Conservation (phyloP, 2,113 vertebrate species). For the Danionella cerebrum region DNA sequence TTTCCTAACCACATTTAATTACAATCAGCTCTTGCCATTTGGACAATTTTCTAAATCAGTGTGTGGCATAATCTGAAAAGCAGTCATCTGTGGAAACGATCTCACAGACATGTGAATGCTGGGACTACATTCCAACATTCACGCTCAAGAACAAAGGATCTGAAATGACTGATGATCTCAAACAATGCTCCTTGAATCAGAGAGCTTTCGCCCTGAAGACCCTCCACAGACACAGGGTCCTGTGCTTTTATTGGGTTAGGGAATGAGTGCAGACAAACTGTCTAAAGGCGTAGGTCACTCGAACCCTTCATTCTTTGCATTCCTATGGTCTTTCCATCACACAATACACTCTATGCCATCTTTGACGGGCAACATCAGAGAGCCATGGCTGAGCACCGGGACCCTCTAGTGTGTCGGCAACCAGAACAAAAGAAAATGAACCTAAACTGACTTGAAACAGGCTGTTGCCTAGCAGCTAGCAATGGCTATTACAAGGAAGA, state of each 20-base stretch:
- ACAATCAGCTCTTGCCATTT: too few species aligned
- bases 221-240: not conserved
- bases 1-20: too few species aligned
- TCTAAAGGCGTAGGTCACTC: conserved; percentile 18
- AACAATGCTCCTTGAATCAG: conserved; percentile 6
- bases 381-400: not conserved
- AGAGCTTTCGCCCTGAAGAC: not conserved
- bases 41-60: too few species aligned
- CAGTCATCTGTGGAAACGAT: not conserved
- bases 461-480: conserved; percentile 55
- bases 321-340: conserved; percentile 47
- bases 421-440: conserved; percentile 42
- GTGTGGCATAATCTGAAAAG: not conserved
- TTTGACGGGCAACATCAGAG: conserved; percentile 31
- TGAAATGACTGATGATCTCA: not conserved
- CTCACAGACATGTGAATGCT: not conserved
- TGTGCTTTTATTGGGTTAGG: not conserved
- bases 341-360: conserved; percentile 12
- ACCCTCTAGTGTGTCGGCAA: conserved; percentile 31
- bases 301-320: conserved; percentile 54
- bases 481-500: conserved; percentile 28
- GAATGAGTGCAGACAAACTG: not conserved
- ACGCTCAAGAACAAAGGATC: not conserved
- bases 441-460: conserved; percentile 21
- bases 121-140: not conserved